Conservation (phyloP, 2,797 vertebrate genomes). For the Glyptemys insculpta region DNA sequence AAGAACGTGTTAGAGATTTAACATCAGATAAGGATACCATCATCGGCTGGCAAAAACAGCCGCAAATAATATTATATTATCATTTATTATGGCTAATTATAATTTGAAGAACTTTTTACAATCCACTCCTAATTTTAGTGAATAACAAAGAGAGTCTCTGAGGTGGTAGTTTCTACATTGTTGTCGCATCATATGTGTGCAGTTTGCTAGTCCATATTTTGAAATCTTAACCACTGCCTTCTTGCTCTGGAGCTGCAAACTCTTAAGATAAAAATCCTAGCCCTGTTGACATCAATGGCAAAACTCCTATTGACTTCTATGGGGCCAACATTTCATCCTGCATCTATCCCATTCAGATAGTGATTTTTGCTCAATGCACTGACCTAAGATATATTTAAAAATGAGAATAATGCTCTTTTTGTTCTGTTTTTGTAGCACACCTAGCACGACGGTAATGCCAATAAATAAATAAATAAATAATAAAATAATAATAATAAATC, state of each 20-base stretch:
- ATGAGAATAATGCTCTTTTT: background rate
- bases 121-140: background rate
- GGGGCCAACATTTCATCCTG: background rate
- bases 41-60: slow-evolving; percentile 41
- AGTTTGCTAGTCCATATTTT: slow-evolving; percentile 8
- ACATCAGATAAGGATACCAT: slow-evolving; percentile 51
- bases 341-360: slow-evolving; percentile 27
- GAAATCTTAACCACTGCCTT: slow-evolving; percentile 53
- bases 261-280: slow-evolving; percentile 35
- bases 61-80: background rate
- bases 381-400: slow-evolving; percentile 7
- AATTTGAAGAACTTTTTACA: slow-evolving; percentile 7
- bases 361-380: background rate
- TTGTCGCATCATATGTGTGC: background rate
- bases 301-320: background rate
- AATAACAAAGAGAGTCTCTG: background rate
- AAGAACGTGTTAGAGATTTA: slow-evolving; percentile 39
- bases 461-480: background rate
- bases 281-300: slow-evolving; percentile 10
- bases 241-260: slow-evolving; percentile 47
- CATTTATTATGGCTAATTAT: background rate
- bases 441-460: accelerated
- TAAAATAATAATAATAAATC: background rate
- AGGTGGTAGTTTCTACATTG: background rate
- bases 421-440: background rate